Evolutionary conservation across 2,888 invertebrate species (phyloP).

Genomic region (Hirtodrosophila confusa): DNA sequence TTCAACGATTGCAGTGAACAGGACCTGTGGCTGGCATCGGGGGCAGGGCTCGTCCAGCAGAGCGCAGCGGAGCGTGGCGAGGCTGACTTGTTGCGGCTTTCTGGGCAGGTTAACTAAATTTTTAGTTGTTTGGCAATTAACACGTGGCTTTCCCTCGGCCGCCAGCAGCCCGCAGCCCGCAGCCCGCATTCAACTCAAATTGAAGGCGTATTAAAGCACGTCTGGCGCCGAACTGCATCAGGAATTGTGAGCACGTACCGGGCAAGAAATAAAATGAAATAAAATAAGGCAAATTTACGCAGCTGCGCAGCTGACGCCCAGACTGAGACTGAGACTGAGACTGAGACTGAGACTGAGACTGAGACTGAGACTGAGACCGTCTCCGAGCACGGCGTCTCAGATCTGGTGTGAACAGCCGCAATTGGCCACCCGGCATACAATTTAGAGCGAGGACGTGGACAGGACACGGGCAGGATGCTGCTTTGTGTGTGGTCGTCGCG

Average conservation of each 20-base stretch:
- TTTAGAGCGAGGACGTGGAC: conserved; percentile 10
- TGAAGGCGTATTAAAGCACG: conserved; percentile 41
- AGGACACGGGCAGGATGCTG: conserved; percentile 4
- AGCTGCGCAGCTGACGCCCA: conserved; percentile 38
- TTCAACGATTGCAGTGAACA: conserved; percentile 59
- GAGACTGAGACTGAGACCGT: too few species aligned
- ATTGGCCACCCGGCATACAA: conserved; percentile 32
- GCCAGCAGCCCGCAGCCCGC: conserved; percentile 2
- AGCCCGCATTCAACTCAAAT: not conserved
- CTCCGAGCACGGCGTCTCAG: conserved; percentile 2
- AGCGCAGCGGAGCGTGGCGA: conserved; percentile 5
- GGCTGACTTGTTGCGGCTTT: conserved; percentile 45
- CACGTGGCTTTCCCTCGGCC: conserved; percentile 40
- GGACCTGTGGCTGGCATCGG: conserved; percentile 48
- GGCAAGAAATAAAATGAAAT: conserved; percentile 58
- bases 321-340: too few species aligned
- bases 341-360: too few species aligned
- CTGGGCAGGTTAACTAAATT: conserved; percentile 30
- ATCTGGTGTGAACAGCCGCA: conserved; percentile 40
- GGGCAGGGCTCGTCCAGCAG: conserved; percentile 24
- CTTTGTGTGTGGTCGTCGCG: conserved; percentile 26
- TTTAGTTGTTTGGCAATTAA: conserved; percentile 29
- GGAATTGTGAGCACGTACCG: conserved; percentile 66
- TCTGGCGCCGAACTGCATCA: conserved; percentile 39
- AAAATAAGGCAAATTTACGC: conserved; percentile 64